Evolutionary conservation across 64 coral and sea anemone genomes (phyloP).

Genomic region (Porites lutea): DNA sequence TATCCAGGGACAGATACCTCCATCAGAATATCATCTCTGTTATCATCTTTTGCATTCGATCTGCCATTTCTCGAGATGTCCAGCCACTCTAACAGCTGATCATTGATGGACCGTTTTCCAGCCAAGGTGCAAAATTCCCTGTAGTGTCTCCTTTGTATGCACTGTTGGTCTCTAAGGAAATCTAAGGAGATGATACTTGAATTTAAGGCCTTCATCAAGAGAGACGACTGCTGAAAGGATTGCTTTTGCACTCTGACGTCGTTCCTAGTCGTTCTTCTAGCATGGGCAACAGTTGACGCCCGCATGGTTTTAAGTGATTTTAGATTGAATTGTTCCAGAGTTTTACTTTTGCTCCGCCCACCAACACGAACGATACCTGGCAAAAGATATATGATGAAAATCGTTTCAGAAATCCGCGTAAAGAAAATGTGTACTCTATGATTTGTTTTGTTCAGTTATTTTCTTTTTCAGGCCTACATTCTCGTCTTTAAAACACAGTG

Average conservation of each 20-base stretch:
- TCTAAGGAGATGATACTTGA: background rate
- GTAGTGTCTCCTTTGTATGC: background rate
- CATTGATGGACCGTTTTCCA: background rate
- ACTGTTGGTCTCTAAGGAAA: background rate
- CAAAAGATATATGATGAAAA: background rate
- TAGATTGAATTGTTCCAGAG: slow-evolving; percentile 26
- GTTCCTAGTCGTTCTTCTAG: background rate
- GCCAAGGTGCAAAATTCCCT: background rate
- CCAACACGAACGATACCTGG: slow-evolving; percentile 84
- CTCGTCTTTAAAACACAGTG: no score
- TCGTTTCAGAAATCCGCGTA: no score
- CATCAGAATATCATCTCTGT: slow-evolving; percentile 5
- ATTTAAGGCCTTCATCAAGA: background rate
- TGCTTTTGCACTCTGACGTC: background rate
- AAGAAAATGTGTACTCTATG: no score
- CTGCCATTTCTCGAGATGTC: background rate
- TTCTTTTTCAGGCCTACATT: no score
- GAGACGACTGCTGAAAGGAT: background rate
- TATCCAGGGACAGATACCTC: background rate
- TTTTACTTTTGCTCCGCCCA: slow-evolving; percentile 58
- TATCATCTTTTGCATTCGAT: background rate
- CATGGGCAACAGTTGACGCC: background rate
- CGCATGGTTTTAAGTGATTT: slow-evolving; percentile 14
- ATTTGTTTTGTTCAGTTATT: no score
- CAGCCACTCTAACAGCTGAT: slow-evolving; percentile 68